A percentile compares a stretch with the other conserved stretches of the same genome.
phyloP scores from a whole-genome alignment of 2,888 invertebrate species.

The Bellardia pandia region DNA sequence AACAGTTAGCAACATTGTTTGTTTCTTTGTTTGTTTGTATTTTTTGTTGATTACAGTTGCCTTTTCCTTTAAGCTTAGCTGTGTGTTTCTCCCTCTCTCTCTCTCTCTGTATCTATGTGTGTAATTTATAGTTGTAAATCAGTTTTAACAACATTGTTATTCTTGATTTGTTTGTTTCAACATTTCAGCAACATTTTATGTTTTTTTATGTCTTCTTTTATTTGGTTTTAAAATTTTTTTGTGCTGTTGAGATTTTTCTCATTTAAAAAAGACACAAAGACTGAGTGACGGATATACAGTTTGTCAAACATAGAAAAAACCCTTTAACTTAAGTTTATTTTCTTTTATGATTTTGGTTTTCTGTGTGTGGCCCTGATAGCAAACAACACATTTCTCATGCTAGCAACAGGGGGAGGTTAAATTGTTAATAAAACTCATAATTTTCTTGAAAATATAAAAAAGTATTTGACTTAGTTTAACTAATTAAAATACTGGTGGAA shows the following conservation, averaged over 20 bases:
- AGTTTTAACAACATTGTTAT: constrained; percentile 53
- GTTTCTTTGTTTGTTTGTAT: too few relatives aligned
- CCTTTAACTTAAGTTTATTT: constrained; percentile 47
- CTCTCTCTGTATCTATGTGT: background rate
- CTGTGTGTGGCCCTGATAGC: constrained; percentile 29
- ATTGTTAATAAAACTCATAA: too few relatives aligned
- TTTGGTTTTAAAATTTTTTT: background rate
- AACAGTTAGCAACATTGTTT: background rate
- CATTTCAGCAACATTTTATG: constrained; percentile 62
- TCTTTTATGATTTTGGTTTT: constrained; percentile 40
- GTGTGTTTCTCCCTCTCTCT: background rate
- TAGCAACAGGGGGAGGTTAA: background rate
- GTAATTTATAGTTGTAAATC: constrained; percentile 41
- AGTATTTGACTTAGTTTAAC: too few relatives aligned
- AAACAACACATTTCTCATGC: background rate
- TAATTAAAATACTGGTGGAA: too few relatives aligned
- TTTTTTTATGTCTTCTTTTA: constrained; percentile 38
- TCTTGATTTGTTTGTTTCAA: constrained; percentile 29
- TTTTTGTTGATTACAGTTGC: constrained; percentile 17
- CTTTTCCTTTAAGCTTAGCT: constrained; percentile 30
- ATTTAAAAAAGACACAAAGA: constrained; percentile 6
- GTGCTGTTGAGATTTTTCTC: constrained; percentile 10
- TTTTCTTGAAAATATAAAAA: too few relatives aligned
- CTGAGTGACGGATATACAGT: background rate
- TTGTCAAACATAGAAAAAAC: constrained; percentile 12